These are phyloP conservation scores for Knipowitschia caucasica DNA, from an alignment of 2,797 vertebrate species.

Conservation along the genomic window DNA sequence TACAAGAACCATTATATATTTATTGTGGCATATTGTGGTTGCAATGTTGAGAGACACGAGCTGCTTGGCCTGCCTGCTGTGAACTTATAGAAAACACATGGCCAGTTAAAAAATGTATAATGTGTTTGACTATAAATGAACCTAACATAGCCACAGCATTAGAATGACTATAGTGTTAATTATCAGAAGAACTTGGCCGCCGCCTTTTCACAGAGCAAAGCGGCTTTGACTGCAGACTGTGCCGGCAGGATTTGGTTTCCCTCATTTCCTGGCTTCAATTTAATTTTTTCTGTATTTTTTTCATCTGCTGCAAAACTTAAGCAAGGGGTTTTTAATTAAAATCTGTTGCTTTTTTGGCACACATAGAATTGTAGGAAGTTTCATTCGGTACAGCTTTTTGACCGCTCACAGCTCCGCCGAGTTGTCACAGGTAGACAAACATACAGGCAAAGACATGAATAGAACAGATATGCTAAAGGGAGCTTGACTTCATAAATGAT, in stretches of 20 bases:
- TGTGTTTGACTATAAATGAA: conserved; percentile 34
- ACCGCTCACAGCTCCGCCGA: no score
- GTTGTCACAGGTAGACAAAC: no score
- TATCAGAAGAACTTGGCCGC: conserved; percentile 23
- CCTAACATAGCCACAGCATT: conserved; percentile 19
- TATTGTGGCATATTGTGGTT: neutral
- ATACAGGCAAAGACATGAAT: no score
- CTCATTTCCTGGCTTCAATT: conserved; percentile 50
- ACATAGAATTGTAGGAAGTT: no score
- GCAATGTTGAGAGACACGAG: neutral
- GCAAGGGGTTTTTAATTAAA: conserved; percentile 5
- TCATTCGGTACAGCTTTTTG: no score
- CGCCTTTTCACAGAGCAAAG: conserved; percentile 27
- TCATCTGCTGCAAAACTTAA: conserved; percentile 10
- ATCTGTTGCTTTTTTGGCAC: conserved; percentile 7
- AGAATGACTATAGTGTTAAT: conserved; percentile 40
- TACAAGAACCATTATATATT: conserved; percentile 6
- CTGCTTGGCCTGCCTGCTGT: conserved; percentile 13
- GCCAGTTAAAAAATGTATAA: conserved; percentile 22
- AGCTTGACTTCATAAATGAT: no score
- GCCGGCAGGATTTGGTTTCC: conserved; percentile 40
- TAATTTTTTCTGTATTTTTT: conserved; percentile 25
- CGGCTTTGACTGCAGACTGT: conserved; percentile 38
- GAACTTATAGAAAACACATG: conserved; percentile 39
- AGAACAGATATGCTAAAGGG: no score